Evolutionary conservation across 2,888 invertebrate species (phyloP), one percentile per base, ranked within the genome.

Genomic region (Nomada ferruginata): DNA sequence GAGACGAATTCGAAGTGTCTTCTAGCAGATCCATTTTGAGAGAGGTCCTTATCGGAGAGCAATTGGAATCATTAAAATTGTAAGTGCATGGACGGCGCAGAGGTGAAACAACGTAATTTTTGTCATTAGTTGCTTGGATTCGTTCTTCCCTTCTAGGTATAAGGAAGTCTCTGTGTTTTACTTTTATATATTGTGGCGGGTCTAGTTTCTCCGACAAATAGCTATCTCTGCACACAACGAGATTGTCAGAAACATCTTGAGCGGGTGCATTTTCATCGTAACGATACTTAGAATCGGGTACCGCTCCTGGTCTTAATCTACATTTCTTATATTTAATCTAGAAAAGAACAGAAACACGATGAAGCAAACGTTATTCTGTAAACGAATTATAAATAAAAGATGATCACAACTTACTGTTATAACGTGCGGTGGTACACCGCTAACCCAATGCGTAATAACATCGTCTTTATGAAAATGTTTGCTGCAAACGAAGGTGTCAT

Each of bases 361-460:
- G 44, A 47, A 63, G 18, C 55, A 9, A n/a, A 11, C 2, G 36
- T 15, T 9, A 36, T 47, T 42, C 36, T 53, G 68, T n/a, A 20
- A 55, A 18, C n/a, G 36, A 4, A 18, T 13, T 7, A 55, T 29
- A 42, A 55, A 13, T 42, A 18, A 13, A 26, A 47, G 36, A 53
- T 20, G 60, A 18, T 20, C 23, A 5, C 50, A 60, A 72, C 91
- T 89, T 87, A 92, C 93, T 18, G 91, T 91, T 64, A 93, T 89
- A 60, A 93, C 92, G 77, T 92, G 91, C 1, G 93, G 93, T 26
- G 93, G 93, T 18, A 92, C 89, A 20, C 93, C 93, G 73, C 93
- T 93, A 52, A 91, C 89, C 93, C 93, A 93, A 63, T 93, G 93
- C 1, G 93, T 93, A 61, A 93, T 92, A 50, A 93, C 92, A 84